phyloP scores from a whole-genome alignment of 2,888 invertebrate genomes.

The Drosophila nr. fundita region DNA sequence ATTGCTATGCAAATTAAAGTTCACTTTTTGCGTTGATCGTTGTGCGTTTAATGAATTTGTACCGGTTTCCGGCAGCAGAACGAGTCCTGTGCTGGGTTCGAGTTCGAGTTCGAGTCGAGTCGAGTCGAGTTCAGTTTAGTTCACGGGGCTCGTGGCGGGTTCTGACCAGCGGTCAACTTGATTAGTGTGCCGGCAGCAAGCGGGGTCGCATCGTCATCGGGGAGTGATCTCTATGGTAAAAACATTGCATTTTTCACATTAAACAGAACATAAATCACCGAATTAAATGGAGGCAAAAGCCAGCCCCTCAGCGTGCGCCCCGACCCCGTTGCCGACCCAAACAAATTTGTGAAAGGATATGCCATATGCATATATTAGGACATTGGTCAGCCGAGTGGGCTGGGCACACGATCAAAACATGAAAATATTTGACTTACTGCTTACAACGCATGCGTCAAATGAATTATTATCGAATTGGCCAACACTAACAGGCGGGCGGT shows the following conservation, averaged over 20 bases:
- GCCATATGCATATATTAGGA: conserved; percentile 28
- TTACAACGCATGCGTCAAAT: conserved; percentile 64
- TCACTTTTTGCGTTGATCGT: conserved; percentile 64
- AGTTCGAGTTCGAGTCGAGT: conserved; percentile 4
- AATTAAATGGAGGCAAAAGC: conserved; percentile 71
- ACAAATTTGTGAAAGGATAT: conserved; percentile 57
- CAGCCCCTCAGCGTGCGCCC: conserved; percentile 41
- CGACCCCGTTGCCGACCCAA: conserved; percentile 38
- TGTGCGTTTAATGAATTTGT: conserved; percentile 76
- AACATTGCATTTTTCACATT: conserved; percentile 81
- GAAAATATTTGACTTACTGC: conserved; percentile 81
- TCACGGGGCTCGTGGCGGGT: conserved; percentile 18
- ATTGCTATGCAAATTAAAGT: conserved; percentile 80
- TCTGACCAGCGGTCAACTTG: conserved; percentile 82
- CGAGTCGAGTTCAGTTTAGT: conserved; percentile 7
- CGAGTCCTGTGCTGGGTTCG: conserved; percentile 7
- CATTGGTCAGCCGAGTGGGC: conserved; percentile 63
- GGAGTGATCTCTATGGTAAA: conserved; percentile 84
- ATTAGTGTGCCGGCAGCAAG: conserved; percentile 71
- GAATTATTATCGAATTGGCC: conserved; percentile 74
- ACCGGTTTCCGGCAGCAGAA: conserved; percentile 42
- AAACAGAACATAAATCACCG: conserved; percentile 84
- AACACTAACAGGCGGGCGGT: conserved; percentile 6
- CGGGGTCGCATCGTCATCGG: conserved; percentile 64
- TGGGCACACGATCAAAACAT: conserved; percentile 82